Base-by-base conservation (phyloP, 1,140 invertebrate species). In the Penaeus indicus region DNA sequence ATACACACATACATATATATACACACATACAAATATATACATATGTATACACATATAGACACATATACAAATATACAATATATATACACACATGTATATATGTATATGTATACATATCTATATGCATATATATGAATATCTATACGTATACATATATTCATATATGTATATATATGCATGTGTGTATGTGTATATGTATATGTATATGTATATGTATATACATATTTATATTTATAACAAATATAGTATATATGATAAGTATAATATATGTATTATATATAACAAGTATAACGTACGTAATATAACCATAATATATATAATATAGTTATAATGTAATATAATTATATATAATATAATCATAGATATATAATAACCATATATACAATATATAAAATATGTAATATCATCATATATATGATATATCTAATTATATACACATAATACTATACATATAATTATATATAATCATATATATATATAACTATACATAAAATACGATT, bases 401-500 rank as follows among this genome's bases (percentile, higher is more conserved):
- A n/a, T n/a, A n/a, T n/a, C n/a, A n/a, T n/a, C n/a, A n/a, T n/a
- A n/a, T n/a, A n/a, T n/a, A n/a, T n/a, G n/a, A n/a, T n/a, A n/a
- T n/a, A n/a, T n/a, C n/a, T n/a, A n/a, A n/a, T n/a, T n/a, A n/a
- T n/a, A n/a, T n/a, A n/a, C n/a, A n/a, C 10, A 69, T 69, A 16
- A 19, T 10, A 69, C n/a, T 27, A 21, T 19, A 69, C 64, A 16
- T 27, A 21, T 27, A 13, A 10, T 0, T 27, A 69, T 19, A 69
- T 19, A 69, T 19, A 69, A 10, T n/a, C 19, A 69, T 69, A 69
- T 69, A 69, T 69, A 69, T 69, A 69, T 69, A 69, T 69, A 69
- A 25, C n/a, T 69, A 69, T 69, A 18, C 67, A 69, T 21, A 69
- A 10, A 69, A 25, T 16, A 16, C 0, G 27, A 25, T 25, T 69